Base-by-base conservation (phyloP, 2,888 invertebrate species). In the Nephrotoma flavescens region DNA sequence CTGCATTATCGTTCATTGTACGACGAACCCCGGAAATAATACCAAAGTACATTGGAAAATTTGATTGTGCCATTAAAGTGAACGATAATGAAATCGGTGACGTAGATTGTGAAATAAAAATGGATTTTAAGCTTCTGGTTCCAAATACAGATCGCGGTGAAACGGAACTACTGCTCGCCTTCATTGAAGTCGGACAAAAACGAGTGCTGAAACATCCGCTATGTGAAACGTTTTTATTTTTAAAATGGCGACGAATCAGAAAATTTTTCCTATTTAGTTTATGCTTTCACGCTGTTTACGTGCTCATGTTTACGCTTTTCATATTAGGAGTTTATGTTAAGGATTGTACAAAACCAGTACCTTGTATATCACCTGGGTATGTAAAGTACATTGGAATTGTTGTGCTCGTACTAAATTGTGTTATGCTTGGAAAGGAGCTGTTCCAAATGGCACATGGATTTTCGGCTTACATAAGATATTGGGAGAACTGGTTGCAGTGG, bases 401-500 rank as follows among this genome's bases (percentile, higher is more conserved):
- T 57, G 93, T 96, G 83, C 91, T 96, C 0, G 89, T 93, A 41
- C 91, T 96, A 12, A 96, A 95, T 89, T 88, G 94, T 15, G 91
- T 94, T 87, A 92, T 96, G 85, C 89, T 95, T 87, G 92, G 92
- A 0, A 97, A 97, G 90, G 97, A 97, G 91, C 91, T 96, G 1
- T 92, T 92, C 88, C 92, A 92, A 92, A 93, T 96, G 88, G 94
- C 94, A 0, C 95, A 97, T 87, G 94, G 94, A 86, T 93, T 95
- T 91, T 93, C 92, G 42, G 93, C 93, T n/a, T 97, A 97, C 89
- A 93, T 95, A 2, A 93, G 94, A 88, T 95, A 96, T 88, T 96
- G 96, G 96, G 97, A 97, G 90, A 97, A 97, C 90, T 96, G 95
- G 94, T 92, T 97, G 86, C 96, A 97, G 90, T 95, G 96, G 94